phyloP scores from a whole-genome alignment of 2,888 invertebrate species.

The Epistrophe eligans region DNA sequence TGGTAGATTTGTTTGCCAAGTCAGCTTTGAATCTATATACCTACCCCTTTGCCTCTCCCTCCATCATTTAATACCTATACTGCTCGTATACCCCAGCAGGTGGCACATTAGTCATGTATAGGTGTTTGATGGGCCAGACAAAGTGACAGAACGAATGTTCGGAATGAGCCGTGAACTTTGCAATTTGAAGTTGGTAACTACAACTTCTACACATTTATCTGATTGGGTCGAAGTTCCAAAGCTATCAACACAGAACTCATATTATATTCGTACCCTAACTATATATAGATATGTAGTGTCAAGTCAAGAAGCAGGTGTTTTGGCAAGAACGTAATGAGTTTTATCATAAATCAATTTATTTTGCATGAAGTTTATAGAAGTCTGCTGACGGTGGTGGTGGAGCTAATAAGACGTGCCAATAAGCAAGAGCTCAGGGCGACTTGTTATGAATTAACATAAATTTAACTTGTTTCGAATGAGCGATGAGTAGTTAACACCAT shows the following conservation, averaged over 20 bases:
- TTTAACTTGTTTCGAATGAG: constrained; percentile 39
- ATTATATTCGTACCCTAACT: neutral
- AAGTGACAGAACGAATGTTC: constrained; percentile 50
- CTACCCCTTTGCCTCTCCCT: neutral
- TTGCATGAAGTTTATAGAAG: constrained; percentile 44
- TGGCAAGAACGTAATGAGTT: constrained; percentile 59
- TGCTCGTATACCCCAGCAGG: constrained; percentile 45
- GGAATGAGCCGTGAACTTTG: constrained; percentile 71
- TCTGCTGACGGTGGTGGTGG: neutral
- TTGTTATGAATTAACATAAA: constrained; percentile 50
- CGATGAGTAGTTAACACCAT: constrained; percentile 38
- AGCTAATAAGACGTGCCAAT: constrained; percentile 53
- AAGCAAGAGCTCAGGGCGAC: constrained; percentile 49
- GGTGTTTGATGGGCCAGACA: constrained; percentile 40
- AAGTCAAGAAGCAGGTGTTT: constrained; percentile 52
- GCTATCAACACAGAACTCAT: neutral
- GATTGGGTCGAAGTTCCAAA: constrained; percentile 57
- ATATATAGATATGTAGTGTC: neutral
- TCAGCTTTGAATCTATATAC: neutral
- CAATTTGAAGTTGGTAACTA: constrained; percentile 40
- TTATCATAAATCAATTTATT: constrained; percentile 65
- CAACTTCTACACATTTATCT: constrained; percentile 25
- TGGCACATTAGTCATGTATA: constrained; percentile 65
- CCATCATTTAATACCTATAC: neutral
- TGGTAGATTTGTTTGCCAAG: constrained; percentile 45